Percentiles rank a stretch among this genome's conserved stretches.
Conservation (phyloP, 2,797 vertebrate species). For the Masticophis lateralis region DNA sequence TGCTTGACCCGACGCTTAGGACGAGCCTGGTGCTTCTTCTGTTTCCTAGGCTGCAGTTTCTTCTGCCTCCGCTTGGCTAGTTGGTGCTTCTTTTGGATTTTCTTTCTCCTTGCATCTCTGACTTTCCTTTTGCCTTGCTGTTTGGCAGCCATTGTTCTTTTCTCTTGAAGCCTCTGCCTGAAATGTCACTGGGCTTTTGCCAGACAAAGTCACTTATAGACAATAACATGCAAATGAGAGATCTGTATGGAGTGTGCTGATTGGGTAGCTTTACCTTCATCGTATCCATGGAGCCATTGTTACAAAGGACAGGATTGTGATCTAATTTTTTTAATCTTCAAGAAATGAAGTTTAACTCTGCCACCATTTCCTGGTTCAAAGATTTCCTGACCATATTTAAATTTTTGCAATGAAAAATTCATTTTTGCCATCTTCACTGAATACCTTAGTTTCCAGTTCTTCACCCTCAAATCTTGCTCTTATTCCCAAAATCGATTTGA, state of each 20-base stretch:
- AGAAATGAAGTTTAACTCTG: background rate
- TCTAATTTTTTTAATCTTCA: background rate
- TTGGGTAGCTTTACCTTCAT: background rate
- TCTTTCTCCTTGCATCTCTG: background rate
- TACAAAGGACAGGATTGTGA: background rate
- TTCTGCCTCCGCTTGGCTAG: background rate
- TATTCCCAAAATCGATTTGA: background rate
- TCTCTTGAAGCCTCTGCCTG: background rate
- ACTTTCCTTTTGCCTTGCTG: constrained; percentile 10
- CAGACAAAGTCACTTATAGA: background rate
- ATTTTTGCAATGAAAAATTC: background rate
- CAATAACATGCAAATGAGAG: background rate
- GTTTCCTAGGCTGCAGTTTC: background rate
- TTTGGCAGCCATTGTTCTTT: constrained; percentile 14
- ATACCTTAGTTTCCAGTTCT: background rate
- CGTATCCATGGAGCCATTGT: background rate
- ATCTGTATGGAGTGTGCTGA: background rate
- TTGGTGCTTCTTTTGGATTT: background rate
- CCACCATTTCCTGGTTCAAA: background rate
- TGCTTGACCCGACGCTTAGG: background rate
- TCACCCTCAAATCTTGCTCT: background rate
- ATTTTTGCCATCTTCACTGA: background rate
- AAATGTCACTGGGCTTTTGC: background rate
- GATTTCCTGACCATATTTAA: background rate
- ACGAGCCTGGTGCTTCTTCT: background rate